These are phyloP conservation scores for Amphilophus citrinellus DNA, from an alignment of 2,113 vertebrate species.

Conservation along the genomic window DNA sequence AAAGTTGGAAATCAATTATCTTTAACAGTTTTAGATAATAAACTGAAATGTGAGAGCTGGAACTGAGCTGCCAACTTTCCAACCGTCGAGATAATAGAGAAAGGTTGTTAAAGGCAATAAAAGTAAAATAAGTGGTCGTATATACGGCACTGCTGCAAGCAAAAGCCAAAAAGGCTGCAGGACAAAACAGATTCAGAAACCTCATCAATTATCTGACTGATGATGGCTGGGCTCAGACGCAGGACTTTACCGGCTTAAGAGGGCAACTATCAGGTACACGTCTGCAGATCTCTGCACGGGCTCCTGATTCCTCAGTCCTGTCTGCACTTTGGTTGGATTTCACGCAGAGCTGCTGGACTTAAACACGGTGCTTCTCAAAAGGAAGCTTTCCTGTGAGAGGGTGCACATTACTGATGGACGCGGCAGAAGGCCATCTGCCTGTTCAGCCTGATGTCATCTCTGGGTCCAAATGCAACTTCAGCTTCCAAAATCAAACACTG, in stretches of 20 bases:
- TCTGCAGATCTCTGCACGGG: background rate
- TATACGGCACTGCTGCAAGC: background rate
- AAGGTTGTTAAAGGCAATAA: constrained; percentile 4
- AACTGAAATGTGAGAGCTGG: background rate
- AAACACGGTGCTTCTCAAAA: background rate
- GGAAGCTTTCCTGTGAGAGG: background rate
- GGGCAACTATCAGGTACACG: background rate
- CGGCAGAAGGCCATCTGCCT: background rate
- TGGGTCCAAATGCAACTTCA: background rate
- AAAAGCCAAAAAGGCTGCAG: background rate
- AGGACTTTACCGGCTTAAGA: background rate
- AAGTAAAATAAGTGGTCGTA: background rate
- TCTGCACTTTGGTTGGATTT: background rate
- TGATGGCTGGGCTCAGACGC: background rate
- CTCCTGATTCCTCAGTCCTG: background rate
- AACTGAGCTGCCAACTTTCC: background rate
- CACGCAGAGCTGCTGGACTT: background rate
- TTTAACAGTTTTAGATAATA: constrained; percentile 20
- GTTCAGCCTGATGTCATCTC: background rate
- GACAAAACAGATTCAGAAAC: background rate
- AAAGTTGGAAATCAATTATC: constrained; percentile 36
- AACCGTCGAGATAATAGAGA: constrained; percentile 5
- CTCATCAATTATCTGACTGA: background rate
- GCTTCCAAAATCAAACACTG: background rate
- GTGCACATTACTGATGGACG: background rate